phyloP scores from a whole-genome alignment of 2,797 vertebrate genomes.

The Bradypodion ventrale region DNA sequence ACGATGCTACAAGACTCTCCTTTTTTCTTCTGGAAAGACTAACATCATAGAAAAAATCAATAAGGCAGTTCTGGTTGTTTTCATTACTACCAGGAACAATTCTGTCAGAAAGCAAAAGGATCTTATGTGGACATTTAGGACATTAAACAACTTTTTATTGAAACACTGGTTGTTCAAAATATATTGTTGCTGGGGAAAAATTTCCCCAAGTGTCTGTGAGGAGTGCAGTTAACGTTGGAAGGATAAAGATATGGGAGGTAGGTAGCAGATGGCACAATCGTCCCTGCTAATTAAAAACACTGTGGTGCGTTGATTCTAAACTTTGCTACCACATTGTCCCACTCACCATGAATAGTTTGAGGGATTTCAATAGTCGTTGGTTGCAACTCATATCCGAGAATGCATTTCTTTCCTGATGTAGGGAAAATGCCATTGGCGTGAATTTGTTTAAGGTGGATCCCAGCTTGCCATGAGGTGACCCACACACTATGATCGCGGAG shows the following conservation, averaged over 20 bases:
- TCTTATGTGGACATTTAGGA: neutral
- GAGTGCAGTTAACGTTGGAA: neutral
- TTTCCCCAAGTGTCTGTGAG: neutral
- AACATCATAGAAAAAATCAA: too few relatives aligned
- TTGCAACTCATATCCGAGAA: too few relatives aligned
- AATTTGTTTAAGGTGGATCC: too few relatives aligned
- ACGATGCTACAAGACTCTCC: too few relatives aligned
- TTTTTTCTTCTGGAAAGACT: too few relatives aligned
- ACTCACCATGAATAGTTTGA: neutral
- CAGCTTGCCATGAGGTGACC: too few relatives aligned
- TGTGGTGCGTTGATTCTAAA: neutral
- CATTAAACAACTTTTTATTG: neutral
- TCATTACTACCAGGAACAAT: neutral
- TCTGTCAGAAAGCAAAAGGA: neutral
- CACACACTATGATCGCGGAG: too few relatives aligned
- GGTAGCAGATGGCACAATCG: neutral
- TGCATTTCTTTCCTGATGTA: too few relatives aligned
- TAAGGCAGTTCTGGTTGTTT: too few relatives aligned
- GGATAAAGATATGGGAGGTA: neutral
- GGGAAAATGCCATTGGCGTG: too few relatives aligned
- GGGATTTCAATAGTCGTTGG: too few relatives aligned
- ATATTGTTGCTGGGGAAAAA: neutral
- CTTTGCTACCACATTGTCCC: neutral
- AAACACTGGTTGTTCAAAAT: neutral
- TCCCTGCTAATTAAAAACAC: neutral